These are phyloP conservation scores for Leptopilina boulardi DNA, from an alignment of 1,140 invertebrate species.

Conservation along the genomic window DNA sequence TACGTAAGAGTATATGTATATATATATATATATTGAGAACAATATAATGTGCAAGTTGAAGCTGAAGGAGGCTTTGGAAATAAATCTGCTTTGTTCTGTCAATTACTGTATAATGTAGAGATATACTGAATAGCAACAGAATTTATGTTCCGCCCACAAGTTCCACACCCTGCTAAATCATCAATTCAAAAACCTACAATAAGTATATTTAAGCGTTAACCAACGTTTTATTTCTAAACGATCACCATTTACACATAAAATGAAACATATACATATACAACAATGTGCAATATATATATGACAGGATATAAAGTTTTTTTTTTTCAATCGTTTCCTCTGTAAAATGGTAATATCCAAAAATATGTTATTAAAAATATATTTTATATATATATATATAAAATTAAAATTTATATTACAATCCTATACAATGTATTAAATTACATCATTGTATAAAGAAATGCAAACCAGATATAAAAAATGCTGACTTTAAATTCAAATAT, in stretches of 20 bases:
- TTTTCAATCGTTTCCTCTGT: no score
- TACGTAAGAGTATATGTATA: background rate
- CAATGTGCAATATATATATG: no score
- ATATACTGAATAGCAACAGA: conserved; percentile 6
- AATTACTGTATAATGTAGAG: conserved; percentile 9
- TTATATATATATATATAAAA: no score
- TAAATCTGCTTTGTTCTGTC: conserved; percentile 9
- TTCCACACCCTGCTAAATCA: conserved; percentile 6
- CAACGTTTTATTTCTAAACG: conserved; percentile 1
- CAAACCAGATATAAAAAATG: no score
- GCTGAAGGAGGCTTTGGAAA: background rate
- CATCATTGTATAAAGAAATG: no score
- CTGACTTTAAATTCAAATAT: no score
- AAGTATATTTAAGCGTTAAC: background rate
- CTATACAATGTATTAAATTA: no score
- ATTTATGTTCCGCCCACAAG: conserved; percentile 16
- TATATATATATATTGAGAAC: background rate
- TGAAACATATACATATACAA: no score
- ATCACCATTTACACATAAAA: background rate
- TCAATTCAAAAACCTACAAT: conserved; percentile 2
- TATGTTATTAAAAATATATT: no score
- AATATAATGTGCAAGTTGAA: conserved; percentile 3
- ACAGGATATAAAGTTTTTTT: no score
- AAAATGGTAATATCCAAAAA: no score
- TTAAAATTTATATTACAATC: no score